A percentile compares a stretch with the other conserved stretches of the same genome.
phyloP scores from a whole-genome alignment of 2,113 vertebrate genomes.

The Misgurnus anguillicaudatus region DNA sequence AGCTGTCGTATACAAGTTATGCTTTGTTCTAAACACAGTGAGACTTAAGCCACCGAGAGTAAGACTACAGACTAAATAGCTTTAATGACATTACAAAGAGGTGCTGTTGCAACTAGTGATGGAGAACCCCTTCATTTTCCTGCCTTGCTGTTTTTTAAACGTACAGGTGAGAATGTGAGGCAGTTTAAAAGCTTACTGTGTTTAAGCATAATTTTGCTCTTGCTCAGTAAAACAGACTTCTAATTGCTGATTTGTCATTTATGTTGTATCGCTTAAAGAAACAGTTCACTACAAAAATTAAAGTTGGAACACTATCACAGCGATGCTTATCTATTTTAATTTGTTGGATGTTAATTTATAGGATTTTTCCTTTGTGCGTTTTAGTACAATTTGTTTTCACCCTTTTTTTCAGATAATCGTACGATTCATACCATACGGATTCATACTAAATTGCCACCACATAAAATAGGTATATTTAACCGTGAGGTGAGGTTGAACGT shows the following conservation, averaged over 20 bases:
- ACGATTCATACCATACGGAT: too few relatives aligned
- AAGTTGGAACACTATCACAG: too few relatives aligned
- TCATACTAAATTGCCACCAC: too few relatives aligned
- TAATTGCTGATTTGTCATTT: not conserved
- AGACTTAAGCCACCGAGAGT: constrained; percentile 14
- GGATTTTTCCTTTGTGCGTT: too few relatives aligned
- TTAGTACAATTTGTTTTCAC: too few relatives aligned
- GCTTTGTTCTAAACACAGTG: constrained; percentile 46
- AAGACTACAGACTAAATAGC: not conserved
- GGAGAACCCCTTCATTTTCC: constrained; percentile 9
- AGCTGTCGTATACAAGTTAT: constrained; percentile 69
- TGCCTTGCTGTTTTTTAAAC: not conserved
- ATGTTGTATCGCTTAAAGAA: too few relatives aligned
- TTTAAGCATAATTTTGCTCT: not conserved
- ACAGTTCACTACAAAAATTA: too few relatives aligned
- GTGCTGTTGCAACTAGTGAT: constrained; percentile 28
- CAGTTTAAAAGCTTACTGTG: not conserved
- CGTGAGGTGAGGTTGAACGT: too few relatives aligned
- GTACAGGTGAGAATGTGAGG: constrained; percentile 10
- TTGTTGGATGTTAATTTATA: too few relatives aligned
- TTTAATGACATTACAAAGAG: constrained; percentile 30
- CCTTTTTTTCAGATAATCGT: too few relatives aligned
- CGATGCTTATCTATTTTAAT: too few relatives aligned
- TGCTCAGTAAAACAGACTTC: not conserved
- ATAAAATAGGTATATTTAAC: too few relatives aligned